phyloP scores from a whole-genome alignment of 2,888 invertebrate species.

The Drosophila nigricruria region DNA sequence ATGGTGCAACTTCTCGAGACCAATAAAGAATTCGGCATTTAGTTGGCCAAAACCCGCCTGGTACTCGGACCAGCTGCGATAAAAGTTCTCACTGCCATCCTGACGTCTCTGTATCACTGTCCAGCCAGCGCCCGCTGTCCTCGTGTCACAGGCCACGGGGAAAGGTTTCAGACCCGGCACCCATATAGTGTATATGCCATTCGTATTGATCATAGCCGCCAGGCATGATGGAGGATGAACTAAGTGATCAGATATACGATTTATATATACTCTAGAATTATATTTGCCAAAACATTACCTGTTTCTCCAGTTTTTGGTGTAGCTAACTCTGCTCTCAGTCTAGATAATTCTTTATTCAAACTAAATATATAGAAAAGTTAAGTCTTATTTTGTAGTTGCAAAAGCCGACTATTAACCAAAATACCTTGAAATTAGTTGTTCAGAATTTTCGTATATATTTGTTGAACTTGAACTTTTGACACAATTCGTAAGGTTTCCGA shows the following conservation, averaged over 20 bases:
- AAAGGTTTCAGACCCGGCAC: constrained; percentile 83
- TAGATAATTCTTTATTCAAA: constrained; percentile 35
- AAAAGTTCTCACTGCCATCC: constrained; percentile 89
- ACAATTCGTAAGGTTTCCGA: background rate
- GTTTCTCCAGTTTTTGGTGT: background rate
- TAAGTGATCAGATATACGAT: background rate
- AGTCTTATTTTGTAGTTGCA: background rate
- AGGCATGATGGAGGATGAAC: constrained; percentile 63
- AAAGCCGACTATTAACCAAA: background rate
- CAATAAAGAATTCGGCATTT: constrained; percentile 90
- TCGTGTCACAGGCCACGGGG: constrained; percentile 56
- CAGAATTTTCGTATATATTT: constrained; percentile 28
- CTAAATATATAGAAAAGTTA: constrained; percentile 24
- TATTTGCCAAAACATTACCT: constrained; percentile 11
- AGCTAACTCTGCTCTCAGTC: background rate
- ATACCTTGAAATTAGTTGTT: constrained; percentile 45
- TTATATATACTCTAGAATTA: no score
- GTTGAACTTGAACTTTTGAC: background rate
- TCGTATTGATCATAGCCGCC: constrained; percentile 64
- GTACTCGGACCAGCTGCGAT: constrained; percentile 88
- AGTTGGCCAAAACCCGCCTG: constrained; percentile 89
- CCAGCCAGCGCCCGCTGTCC: constrained; percentile 87
- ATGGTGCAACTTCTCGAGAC: constrained; percentile 88
- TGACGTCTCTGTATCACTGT: constrained; percentile 89
- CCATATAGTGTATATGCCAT: constrained; percentile 55